Percentiles rank a stretch among this genome's conserved stretches.
phyloP scores from a whole-genome alignment of 2,888 invertebrate genomes.

The Phasia obesa region DNA sequence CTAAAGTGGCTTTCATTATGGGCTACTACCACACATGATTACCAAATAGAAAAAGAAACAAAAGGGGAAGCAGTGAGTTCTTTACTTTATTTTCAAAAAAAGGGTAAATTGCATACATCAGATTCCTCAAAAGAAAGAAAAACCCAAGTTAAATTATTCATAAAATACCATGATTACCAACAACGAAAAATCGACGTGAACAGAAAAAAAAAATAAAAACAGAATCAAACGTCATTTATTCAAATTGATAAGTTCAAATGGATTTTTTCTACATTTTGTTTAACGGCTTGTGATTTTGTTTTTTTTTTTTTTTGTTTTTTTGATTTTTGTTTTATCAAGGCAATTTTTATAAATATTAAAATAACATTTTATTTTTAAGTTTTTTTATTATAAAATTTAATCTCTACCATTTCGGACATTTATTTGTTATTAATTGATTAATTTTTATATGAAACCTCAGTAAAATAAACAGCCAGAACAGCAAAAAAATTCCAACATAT shows the following conservation, averaged over 20 bases:
- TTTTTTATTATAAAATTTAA: conserved; percentile 32
- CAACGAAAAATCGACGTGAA: background rate
- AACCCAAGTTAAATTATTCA: conserved; percentile 62
- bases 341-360: conserved; percentile 66
- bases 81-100: conserved; percentile 48
- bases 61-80: conserved; percentile 9
- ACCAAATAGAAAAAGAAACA: conserved; percentile 36
- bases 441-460: conserved; percentile 48
- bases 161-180: conserved; percentile 51
- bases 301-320: no score
- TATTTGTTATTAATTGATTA: conserved; percentile 70
- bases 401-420: conserved; percentile 47
- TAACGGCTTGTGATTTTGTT: conserved; percentile 1
- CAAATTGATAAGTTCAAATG: conserved; percentile 67
- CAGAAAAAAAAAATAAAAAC: conserved; percentile 22
- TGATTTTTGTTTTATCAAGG: background rate
- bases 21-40: conserved; percentile 58
- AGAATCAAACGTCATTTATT: conserved; percentile 54
- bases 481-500: conserved; percentile 35
- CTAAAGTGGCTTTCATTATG: conserved; percentile 68
- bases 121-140: conserved; percentile 14
- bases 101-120: conserved; percentile 54
- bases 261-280: conserved; percentile 19
- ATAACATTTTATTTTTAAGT: conserved; percentile 41
- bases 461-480: background rate